These are phyloP conservation scores for Mesoligia furuncula DNA, from an alignment of 2,888 invertebrate genomes.

Conservation along the genomic window DNA sequence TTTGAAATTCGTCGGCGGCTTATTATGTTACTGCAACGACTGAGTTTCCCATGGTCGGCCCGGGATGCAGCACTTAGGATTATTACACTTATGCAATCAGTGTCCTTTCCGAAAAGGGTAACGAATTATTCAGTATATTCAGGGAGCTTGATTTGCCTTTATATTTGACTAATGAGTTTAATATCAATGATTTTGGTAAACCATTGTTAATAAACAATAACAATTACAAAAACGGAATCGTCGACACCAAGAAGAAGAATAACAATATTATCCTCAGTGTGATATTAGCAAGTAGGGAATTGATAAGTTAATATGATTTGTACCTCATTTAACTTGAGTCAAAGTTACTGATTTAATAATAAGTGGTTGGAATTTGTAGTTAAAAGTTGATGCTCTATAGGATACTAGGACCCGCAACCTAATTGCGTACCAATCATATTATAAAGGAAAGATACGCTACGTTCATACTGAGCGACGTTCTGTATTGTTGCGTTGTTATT, in stretches of 20 bases:
- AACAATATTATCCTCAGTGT: background rate
- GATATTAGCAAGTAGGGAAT: background rate
- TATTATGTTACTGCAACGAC: background rate
- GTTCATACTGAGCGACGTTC: no score
- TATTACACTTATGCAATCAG: background rate
- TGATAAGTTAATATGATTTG: background rate
- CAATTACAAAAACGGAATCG: background rate
- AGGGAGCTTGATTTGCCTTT: background rate
- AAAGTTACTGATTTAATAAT: background rate
- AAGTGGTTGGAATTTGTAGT: background rate
- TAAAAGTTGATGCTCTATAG: background rate
- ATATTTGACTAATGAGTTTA: background rate
- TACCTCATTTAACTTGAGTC: background rate
- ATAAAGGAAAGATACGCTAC: no score
- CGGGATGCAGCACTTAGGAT: background rate
- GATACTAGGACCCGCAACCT: no score
- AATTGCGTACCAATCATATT: no score
- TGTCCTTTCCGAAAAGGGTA: background rate
- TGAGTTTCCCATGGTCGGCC: no score
- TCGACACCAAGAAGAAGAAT: background rate
- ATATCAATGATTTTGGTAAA: no score
- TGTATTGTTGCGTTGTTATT: no score
- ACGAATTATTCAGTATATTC: background rate
- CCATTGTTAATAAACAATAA: background rate
- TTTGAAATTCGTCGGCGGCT: background rate